These are phyloP conservation scores for Phylloscopus whistleri DNA, from an alignment of 2,113 vertebrate genomes.

Conservation along the genomic window DNA sequence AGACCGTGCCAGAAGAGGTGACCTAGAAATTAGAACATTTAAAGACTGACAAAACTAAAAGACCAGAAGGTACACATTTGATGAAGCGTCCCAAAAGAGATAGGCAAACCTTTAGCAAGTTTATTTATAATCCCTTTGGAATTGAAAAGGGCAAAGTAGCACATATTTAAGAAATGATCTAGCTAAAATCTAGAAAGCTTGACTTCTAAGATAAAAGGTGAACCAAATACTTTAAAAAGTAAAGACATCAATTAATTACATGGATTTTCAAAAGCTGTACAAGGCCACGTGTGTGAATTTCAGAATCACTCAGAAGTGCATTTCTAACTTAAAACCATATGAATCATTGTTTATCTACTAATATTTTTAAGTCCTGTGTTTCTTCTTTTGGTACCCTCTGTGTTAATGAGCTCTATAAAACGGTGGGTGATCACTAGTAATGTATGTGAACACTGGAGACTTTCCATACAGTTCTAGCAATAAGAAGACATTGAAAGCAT, in stretches of 20 bases:
- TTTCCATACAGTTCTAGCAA: neutral
- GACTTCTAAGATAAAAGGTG: conserved; percentile 18
- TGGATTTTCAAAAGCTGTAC: neutral
- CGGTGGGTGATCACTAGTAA: neutral
- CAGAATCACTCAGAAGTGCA: neutral
- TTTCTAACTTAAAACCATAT: neutral
- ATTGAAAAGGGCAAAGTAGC: conserved; percentile 47
- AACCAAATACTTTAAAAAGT: conserved; percentile 25
- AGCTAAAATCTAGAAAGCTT: conserved; percentile 55
- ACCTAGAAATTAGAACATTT: conserved; percentile 69
- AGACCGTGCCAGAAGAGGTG: conserved; percentile 56
- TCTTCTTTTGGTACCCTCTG: neutral
- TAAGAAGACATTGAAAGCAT: neutral
- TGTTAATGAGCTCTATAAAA: neutral
- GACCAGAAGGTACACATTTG: conserved; percentile 63
- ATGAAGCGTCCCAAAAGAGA: conserved; percentile 66
- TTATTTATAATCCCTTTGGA: conserved; percentile 65
- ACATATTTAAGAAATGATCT: conserved; percentile 51
- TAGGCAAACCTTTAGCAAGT: conserved; percentile 56
- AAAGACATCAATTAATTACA: neutral
- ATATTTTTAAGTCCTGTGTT: neutral
- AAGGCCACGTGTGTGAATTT: neutral
- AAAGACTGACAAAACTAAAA: conserved; percentile 56
- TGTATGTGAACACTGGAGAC: neutral
- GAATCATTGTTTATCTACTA: neutral